Evolutionary conservation across 2,888 invertebrate species (phyloP), one percentile per base, ranked within the genome.

Genomic region (Thyatira batis): DNA sequence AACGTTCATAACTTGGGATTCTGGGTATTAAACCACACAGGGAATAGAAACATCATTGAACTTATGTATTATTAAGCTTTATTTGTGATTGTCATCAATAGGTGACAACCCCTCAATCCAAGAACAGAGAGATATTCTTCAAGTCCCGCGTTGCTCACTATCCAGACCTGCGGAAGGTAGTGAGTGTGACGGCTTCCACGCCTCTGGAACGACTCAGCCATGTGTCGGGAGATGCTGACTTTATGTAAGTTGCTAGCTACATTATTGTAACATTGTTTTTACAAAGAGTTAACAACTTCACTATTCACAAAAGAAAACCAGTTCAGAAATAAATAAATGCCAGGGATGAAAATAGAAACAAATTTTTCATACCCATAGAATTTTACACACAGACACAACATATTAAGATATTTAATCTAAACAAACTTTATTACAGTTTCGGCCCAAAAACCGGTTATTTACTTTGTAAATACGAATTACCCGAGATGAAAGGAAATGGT

Each of bases 381-480:
- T 44, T 45, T n/a, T 20, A 17, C 39, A 11, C 43, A n/a, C 20
- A 45, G 23, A 28, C 11, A 39, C 17, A 25, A 23, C 10, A 45
- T 25, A 45, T 54, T 2, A 11, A 8, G 1, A 8, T 49, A 27
- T 9, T 21, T 13, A 20, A 20, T 20, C 20, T 39, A 30, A 51
- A 13, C 13, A 13, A 28, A 33, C 17, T 46, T 45, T 56, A 25
- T 74, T 65, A 39, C 62, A 92, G 92, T 10, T 89, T 92, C 25
- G 92, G 81, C 0, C 90, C 92, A 0, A 91, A 91, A 68, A 84
- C 85, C 1, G 92, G 92, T 0, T 90, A 88, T 50, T 65, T 92
- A 6, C 58, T 88, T 0, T 90, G 89, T 59, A 87, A 87, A 49
- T 92, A 92, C 55, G 89, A 91, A 17, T 49, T 92, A 39, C 92